A percentile compares a stretch with the other conserved stretches of the same genome.
Conservation (phyloP, 2,113 vertebrate species). For the Lophochroa leadbeateri region DNA sequence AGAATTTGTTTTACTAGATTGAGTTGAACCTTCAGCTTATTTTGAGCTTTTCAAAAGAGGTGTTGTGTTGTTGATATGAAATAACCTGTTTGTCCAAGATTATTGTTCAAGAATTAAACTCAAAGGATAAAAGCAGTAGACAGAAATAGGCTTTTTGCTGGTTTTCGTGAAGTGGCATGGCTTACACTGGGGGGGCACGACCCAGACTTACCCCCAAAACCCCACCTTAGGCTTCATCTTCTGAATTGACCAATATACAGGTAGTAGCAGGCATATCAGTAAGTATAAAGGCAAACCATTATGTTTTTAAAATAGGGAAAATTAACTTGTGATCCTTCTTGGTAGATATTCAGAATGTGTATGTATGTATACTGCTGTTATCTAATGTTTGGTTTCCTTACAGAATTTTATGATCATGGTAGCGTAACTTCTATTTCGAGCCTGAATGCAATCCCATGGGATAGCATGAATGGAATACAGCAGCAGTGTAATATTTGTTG, state of each 20-base stretch:
- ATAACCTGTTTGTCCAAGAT: not conserved
- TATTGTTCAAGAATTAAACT: not conserved
- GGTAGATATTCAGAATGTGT: not conserved
- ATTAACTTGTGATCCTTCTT: not conserved
- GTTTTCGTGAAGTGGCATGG: not conserved
- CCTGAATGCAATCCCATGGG: not conserved
- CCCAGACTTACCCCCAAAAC: not conserved
- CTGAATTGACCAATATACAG: not conserved
- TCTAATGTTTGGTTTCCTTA: not conserved
- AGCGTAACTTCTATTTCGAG: not conserved
- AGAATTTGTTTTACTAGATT: not conserved
- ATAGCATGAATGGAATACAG: not conserved
- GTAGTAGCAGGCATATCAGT: not conserved
- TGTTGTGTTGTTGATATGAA: not conserved
- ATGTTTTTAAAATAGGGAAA: not conserved
- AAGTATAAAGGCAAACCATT: not conserved
- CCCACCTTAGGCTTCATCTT: not conserved
- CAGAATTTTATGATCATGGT: not conserved
- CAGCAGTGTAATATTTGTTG: not conserved
- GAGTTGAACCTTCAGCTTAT: not conserved
- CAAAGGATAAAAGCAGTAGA: not conserved
- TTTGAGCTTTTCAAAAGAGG: not conserved
- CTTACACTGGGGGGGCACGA: not conserved
- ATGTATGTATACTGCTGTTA: not conserved
- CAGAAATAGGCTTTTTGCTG: not conserved